Evolutionary conservation across 2,888 invertebrate species (phyloP), one percentile per base, ranked within the genome.

Genomic region (Masnerella sp.): DNA sequence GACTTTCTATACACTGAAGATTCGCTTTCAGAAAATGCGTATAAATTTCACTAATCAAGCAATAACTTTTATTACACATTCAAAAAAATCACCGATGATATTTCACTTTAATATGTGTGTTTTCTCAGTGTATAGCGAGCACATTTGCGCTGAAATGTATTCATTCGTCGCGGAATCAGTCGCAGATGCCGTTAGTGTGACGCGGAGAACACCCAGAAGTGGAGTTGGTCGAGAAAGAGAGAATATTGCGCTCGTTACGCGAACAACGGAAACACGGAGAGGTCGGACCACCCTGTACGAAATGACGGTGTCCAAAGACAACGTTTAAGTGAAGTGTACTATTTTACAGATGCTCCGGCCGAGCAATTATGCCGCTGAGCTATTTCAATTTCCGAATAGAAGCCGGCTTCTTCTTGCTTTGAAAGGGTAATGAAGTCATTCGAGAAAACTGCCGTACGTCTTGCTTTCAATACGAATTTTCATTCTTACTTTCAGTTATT

Each of bases 251-350:
- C 25, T 69, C 11, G 61, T 70, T 70, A 70, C 22, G 36, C 18
- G 54, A 36, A 25, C 62, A 56, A 70, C 56, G 56, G 56, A 49
- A 52, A 70, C 30, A 47, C 20, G 42, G 25, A 38, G 14, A 45
- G 11, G 14, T n/a, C n/a, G 64, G 71, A 70, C 70, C 70, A 70
- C 64, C 70, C 70, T 62, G 64, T 64, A 65, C 34, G 51, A 70
- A 56, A 64, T 64, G 51, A 51, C 70, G 58, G 58, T 49, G 43
- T 45, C 20, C 40, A 58, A 64, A 38, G 70, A 70, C 64, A 64
- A 40, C 22, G 58, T 70, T 49, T 54, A 38, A 56, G 42, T 36
- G 15, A 51, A 61, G 52, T 45, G 58, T 52, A 42, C 64, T 59
- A 64, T 59, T 71, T 64, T 59, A 64, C 58, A 64, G 59, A 71